These are phyloP conservation scores for Drosophila ananassae DNA, from an alignment of 1,140 invertebrate genomes.

Conservation along the genomic window DNA sequence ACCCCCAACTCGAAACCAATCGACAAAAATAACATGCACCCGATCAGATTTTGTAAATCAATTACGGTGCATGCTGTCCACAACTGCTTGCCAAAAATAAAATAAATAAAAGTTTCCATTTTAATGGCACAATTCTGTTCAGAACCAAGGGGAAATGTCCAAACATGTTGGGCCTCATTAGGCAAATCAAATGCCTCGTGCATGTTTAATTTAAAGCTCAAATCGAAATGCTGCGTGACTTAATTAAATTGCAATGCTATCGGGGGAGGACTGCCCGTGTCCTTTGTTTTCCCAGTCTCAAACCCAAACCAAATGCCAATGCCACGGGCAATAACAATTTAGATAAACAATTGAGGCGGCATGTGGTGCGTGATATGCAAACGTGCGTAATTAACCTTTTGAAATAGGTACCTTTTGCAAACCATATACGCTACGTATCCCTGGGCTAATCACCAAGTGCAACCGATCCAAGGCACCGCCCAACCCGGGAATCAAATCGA, in stretches of 20 bases:
- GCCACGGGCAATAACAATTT: conserved; percentile 64
- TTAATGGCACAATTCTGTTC: not conserved
- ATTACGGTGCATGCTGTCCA: conserved; percentile 23
- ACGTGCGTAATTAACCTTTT: conserved; percentile 75
- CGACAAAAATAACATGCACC: conserved; percentile 12
- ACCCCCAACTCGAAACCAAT: not conserved
- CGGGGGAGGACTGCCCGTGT: conserved; percentile 8
- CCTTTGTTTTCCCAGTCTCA: not conserved
- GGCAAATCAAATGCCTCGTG: conserved; percentile 28
- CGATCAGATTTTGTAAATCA: conserved; percentile 21
- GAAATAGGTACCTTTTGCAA: conserved; percentile 43
- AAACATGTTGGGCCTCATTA: conserved; percentile 61
- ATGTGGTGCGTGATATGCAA: conserved; percentile 70
- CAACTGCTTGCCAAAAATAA: conserved; percentile 13
- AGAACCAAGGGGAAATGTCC: conserved; percentile 28
- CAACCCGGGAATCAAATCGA: conserved; percentile 2
- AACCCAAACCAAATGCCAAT: not conserved
- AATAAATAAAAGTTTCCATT: conserved; percentile 19
- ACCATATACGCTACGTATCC: conserved; percentile 7
- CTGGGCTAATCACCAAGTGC: conserved; percentile 58
- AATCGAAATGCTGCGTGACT: conserved; percentile 77
- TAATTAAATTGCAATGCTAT: conserved; percentile 77
- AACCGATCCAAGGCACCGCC: conserved; percentile 48
- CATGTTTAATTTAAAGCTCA: conserved; percentile 68
- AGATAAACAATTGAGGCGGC: conserved; percentile 61